These are phyloP conservation scores for Podarcis raffonei DNA, from an alignment of 2,113 vertebrate genomes.

Conservation along the genomic window DNA sequence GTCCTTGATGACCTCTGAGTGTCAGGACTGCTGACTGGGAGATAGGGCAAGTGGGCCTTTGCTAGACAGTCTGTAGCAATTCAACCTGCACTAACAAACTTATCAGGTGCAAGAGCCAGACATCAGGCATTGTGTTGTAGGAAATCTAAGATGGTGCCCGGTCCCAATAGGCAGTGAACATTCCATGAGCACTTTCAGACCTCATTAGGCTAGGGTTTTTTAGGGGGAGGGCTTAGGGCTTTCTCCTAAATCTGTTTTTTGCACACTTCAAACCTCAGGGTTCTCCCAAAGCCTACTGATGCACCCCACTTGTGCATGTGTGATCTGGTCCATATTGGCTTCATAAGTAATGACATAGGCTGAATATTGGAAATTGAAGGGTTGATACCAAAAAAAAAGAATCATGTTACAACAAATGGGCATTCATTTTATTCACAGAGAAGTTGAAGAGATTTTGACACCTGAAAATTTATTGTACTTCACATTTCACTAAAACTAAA, in stretches of 20 bases:
- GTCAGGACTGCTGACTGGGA: neutral
- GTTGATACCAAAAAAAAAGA: neutral
- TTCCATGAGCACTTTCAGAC: neutral
- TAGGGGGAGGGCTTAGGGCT: no score
- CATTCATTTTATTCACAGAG: neutral
- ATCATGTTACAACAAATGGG: neutral
- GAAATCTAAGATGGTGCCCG: neutral
- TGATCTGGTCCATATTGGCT: no score
- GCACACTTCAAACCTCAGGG: no score
- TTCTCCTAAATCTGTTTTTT: no score
- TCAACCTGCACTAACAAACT: neutral
- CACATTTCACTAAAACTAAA: slow-evolving; percentile 23
- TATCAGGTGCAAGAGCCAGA: neutral
- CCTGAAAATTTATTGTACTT: neutral
- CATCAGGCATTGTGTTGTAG: neutral
- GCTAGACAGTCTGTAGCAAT: neutral
- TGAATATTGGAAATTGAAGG: neutral
- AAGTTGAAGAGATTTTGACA: neutral
- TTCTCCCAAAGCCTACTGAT: no score
- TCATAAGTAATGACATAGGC: no score
- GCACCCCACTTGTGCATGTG: no score
- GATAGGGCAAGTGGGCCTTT: neutral
- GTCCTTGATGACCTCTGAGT: neutral
- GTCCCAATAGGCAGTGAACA: neutral
- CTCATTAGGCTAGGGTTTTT: neutral